These are phyloP conservation scores for Eristalis tenax DNA, from an alignment of 2,888 invertebrate species.

Conservation along the genomic window DNA sequence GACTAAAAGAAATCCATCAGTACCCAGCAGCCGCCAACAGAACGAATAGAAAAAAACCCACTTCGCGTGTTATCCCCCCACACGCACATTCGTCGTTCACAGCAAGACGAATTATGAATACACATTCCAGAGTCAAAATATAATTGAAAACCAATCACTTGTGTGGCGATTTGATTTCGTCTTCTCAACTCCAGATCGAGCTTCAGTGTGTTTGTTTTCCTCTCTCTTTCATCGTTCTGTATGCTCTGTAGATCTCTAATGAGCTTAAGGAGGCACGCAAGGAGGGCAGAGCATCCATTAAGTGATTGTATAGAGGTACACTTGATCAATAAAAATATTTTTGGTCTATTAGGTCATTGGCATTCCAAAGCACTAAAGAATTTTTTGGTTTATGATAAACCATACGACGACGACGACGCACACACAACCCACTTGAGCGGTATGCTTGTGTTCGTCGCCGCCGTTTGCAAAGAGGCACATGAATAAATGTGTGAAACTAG, in stretches of 20 bases:
- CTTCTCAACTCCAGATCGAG: not conserved
- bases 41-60: not conserved
- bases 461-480: not conserved
- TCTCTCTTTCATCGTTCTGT: not conserved
- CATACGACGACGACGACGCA: not conserved
- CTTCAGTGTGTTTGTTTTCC: not conserved
- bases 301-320: slow-evolving; percentile 1
- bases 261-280: slow-evolving; percentile 29
- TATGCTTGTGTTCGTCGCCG: not conserved
- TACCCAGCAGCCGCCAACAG: no score
- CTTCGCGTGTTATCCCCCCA: not conserved
- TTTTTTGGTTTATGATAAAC: slow-evolving; percentile 8
- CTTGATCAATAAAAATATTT: slow-evolving; percentile 47
- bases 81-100: not conserved
- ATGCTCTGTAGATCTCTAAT: slow-evolving; percentile 33
- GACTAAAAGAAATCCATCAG: slow-evolving; percentile 17
- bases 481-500: slow-evolving; percentile 25
- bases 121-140: slow-evolving; percentile 34
- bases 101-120: not conserved
- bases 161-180: slow-evolving; percentile 39
- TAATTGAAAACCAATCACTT: slow-evolving; percentile 54
- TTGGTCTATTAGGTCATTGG: slow-evolving; percentile 48
- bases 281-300: not conserved
- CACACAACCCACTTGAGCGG: not conserved
- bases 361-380: slow-evolving; percentile 23